Conservation (phyloP, 1,140 invertebrate species). For the Drosophila obscura region DNA sequence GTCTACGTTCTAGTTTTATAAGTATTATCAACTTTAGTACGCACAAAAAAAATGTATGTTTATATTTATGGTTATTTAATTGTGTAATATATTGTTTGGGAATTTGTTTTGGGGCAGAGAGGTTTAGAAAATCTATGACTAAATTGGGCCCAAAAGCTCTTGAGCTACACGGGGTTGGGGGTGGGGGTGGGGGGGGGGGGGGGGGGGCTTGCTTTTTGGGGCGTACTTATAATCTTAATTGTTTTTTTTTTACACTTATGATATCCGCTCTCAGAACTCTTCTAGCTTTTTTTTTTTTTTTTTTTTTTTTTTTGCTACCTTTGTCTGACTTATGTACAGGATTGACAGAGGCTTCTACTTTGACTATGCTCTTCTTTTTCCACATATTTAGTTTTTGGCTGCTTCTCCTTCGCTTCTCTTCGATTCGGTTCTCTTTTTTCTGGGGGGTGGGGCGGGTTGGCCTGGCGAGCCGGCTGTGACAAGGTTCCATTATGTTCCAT, state of each 20-base stretch:
- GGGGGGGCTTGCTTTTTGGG: no score
- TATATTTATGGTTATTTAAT: background rate
- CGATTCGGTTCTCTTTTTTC: background rate
- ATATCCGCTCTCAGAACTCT: conserved; percentile 35
- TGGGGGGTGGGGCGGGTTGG: background rate
- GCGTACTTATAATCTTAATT: no score
- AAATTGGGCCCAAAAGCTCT: conserved; percentile 16
- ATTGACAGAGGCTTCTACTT: conserved; percentile 22
- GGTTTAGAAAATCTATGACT: no score
- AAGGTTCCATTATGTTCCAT: conserved; percentile 1
- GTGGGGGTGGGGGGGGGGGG: no score
- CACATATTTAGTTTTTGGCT: background rate
- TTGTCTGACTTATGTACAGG: conserved; percentile 36
- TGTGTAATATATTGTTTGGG: no score
- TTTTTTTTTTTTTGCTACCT: conserved; percentile 4
- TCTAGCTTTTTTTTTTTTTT: conserved; percentile 4
- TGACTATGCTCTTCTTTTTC: background rate
- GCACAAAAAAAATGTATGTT: conserved; percentile 31
- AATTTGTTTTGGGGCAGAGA: no score
- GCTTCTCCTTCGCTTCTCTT: background rate
- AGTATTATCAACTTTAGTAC: conserved; percentile 63
- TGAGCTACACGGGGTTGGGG: conserved; percentile 4
- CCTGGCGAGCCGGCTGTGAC: background rate
- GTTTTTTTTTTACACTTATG: conserved; percentile 47
- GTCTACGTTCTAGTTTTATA: conserved; percentile 55